A percentile compares a stretch with the other conserved stretches of the same genome.
Conservation (phyloP, 2,113 vertebrate species). For the Setophaga petechia region DNA sequence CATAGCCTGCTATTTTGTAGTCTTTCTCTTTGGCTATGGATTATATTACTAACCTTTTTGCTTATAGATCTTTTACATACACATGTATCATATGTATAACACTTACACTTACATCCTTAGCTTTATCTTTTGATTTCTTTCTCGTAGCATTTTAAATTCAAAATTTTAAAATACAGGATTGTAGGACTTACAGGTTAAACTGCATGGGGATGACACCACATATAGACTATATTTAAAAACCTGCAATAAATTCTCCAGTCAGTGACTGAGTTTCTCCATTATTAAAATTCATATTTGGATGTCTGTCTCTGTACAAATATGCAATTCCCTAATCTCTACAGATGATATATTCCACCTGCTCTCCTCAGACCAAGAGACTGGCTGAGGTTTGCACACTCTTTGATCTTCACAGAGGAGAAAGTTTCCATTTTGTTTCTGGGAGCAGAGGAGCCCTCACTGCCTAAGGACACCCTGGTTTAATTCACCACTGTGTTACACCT, state of each 20-base stretch:
- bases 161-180: not conserved
- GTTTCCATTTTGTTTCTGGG: not conserved
- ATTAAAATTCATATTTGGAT: not conserved
- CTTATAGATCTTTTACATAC: not conserved
- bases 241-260: not conserved
- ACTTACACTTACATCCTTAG: not conserved
- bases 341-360: not conserved
- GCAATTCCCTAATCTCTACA: not conserved
- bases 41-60: not conserved
- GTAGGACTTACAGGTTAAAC: not conserved
- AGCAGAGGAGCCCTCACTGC: not conserved
- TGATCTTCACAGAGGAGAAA: not conserved
- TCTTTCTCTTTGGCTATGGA: not conserved
- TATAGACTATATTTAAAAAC: not conserved
- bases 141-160: not conserved
- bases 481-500: not conserved
- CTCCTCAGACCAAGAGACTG: not conserved
- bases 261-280: not conserved
- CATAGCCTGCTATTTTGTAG: not conserved
- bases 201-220: not conserved
- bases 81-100: not conserved
- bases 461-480: not conserved
- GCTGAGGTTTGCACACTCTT: not conserved
- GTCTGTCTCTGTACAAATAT: not conserved
- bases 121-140: not conserved